Evolutionary conservation across 2,888 invertebrate genomes (phyloP).

Genomic region (Rhogogaster chlorosoma): DNA sequence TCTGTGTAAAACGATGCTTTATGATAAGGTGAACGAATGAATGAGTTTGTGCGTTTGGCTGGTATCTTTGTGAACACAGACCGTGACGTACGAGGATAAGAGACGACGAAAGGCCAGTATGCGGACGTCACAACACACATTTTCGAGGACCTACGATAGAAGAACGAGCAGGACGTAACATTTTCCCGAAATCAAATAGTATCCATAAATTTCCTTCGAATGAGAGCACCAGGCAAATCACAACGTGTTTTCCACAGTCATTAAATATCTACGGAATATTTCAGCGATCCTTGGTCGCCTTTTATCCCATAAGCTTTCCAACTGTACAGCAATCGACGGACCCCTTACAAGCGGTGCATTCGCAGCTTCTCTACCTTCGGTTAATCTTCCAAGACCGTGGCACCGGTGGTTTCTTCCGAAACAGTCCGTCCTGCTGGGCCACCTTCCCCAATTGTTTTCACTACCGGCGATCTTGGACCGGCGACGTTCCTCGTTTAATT

Average conservation of each 20-base stretch:
- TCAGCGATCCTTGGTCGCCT: not conserved
- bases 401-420: not conserved
- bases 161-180: slow-evolving; percentile 5
- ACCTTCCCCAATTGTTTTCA: not conserved
- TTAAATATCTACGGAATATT: slow-evolving; percentile 28
- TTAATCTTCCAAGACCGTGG: not conserved
- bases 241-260: not conserved
- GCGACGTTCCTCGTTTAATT: not conserved
- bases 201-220: slow-evolving; percentile 33
- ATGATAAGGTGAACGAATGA: slow-evolving; percentile 15
- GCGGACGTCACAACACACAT: slow-evolving; percentile 23
- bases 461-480: not conserved
- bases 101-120: not conserved
- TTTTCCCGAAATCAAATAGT: slow-evolving; percentile 8
- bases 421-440: not conserved
- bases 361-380: slow-evolving; percentile 25
- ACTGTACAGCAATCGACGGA: slow-evolving; percentile 37
- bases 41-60: not conserved
- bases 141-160: slow-evolving; percentile 21
- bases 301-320: slow-evolving; percentile 17
- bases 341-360: not conserved
- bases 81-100: not conserved
- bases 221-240: not conserved
- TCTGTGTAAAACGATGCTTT: not conserved
- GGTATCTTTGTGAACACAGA: slow-evolving; percentile 1